These are phyloP conservation scores for Pyrrhia umbra DNA, from an alignment of 2,888 invertebrate species.

Conservation along the genomic window DNA sequence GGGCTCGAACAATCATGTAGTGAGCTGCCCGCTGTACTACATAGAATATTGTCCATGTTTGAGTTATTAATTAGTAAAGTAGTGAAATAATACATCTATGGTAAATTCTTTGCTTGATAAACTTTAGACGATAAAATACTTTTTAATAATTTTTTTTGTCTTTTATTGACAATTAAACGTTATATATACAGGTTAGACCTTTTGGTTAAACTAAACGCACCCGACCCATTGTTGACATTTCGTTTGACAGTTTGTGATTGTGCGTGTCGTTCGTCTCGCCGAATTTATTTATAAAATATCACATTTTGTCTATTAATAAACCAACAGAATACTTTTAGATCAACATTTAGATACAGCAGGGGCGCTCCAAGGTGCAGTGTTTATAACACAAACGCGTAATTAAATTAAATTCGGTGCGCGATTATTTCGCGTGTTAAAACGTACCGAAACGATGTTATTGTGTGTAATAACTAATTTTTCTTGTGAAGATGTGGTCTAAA, in stretches of 20 bases:
- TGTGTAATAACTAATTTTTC: constrained; percentile 62
- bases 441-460: constrained; percentile 69
- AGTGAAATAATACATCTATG: too few species aligned
- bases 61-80: too few species aligned
- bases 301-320: constrained; percentile 85
- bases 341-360: constrained; percentile 75
- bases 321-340: constrained; percentile 79
- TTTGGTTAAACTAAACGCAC: constrained; percentile 34
- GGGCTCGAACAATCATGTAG: too few species aligned
- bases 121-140: too few species aligned
- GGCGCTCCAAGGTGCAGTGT: constrained; percentile 77
- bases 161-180: not conserved
- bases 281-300: constrained; percentile 85
- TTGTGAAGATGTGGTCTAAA: constrained; percentile 59
- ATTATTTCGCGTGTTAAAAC: constrained; percentile 60
- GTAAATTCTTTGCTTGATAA: too few species aligned
- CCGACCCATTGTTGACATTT: constrained; percentile 42
- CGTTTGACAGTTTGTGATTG: constrained; percentile 59
- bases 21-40: too few species aligned
- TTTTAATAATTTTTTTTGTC: too few species aligned
- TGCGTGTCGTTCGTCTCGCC: constrained; percentile 59
- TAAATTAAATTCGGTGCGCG: constrained; percentile 66
- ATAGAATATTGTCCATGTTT: too few species aligned
- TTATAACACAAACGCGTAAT: constrained; percentile 72
- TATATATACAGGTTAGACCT: too few species aligned